A percentile compares a stretch with the other conserved stretches of the same genome.
phyloP scores from a whole-genome alignment of 2,888 invertebrate species.

The Oligia fasciuncula region DNA sequence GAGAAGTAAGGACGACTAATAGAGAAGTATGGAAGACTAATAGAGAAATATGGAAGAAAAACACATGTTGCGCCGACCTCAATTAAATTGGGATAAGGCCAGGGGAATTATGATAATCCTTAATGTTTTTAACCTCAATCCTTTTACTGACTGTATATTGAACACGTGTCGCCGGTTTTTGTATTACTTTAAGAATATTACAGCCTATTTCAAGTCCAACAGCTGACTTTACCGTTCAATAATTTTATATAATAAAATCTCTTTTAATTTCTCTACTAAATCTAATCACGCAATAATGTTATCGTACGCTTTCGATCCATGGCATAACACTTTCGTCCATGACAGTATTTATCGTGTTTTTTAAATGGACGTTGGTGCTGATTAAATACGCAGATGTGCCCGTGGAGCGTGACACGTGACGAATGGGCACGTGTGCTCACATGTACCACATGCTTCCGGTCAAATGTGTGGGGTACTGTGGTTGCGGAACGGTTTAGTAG shows the following conservation, averaged over 20 bases:
- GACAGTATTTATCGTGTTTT: conserved; percentile 82
- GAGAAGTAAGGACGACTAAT: not conserved
- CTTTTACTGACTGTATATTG: not conserved
- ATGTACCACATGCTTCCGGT: conserved; percentile 59
- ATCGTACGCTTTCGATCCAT: conserved; percentile 64
- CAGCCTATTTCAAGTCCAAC: not conserved
- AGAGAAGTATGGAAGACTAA: not conserved
- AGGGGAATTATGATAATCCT: not conserved
- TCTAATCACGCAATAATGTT: conserved; percentile 65
- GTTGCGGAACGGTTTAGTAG: not conserved
- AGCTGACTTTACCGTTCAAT: not conserved
- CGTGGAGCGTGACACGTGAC: conserved; percentile 74
- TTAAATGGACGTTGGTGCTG: conserved; percentile 76
- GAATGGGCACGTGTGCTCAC: conserved; percentile 76
- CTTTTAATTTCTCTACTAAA: conserved; percentile 48
- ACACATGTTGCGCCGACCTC: not conserved
- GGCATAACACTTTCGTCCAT: conserved; percentile 70
- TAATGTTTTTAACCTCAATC: not conserved
- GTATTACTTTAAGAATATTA: not conserved
- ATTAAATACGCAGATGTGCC: conserved; percentile 78
- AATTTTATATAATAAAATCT: conserved; percentile 12
- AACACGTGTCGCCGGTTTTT: too few species aligned
- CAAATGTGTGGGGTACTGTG: conserved; percentile 5
- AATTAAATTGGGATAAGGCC: not conserved
- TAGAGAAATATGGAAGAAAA: not conserved